These are phyloP conservation scores for Eulithis prunata DNA, from an alignment of 2,888 invertebrate genomes.

Conservation along the genomic window DNA sequence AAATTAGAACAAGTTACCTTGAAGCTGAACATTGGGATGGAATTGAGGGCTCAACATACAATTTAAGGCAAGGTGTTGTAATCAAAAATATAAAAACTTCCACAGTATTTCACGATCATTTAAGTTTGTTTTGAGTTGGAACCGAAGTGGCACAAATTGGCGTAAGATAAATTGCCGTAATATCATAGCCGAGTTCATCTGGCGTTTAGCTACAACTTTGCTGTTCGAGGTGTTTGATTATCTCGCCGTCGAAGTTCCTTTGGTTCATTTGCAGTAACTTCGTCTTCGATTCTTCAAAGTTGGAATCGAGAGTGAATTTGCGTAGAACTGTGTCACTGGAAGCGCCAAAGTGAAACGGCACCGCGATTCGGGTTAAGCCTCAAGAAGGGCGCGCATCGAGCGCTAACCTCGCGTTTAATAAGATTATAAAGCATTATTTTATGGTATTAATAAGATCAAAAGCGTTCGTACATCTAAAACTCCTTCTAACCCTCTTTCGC, in stretches of 20 bases:
- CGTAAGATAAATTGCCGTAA: conserved; percentile 82
- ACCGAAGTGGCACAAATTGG: conserved; percentile 75
- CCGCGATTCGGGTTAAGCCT: conserved; percentile 57
- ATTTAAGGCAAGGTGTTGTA: neutral
- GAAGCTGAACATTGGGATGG: conserved; percentile 39
- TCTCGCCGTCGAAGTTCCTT: conserved; percentile 70
- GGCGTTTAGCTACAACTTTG: conserved; percentile 78
- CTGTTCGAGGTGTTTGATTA: conserved; percentile 73
- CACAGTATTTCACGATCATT: conserved; percentile 60
- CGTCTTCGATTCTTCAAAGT: conserved; percentile 51
- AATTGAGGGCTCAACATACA: conserved; percentile 16
- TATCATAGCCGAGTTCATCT: conserved; percentile 79
- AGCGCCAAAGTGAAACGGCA: conserved; percentile 69
- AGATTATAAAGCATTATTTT: conserved; percentile 91
- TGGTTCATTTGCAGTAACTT: conserved; percentile 74
- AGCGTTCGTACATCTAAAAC: conserved; percentile 86
- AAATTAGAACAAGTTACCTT: conserved; percentile 52
- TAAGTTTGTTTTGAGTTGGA: conserved; percentile 71
- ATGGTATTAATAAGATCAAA: conserved; percentile 91
- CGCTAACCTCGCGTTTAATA: conserved; percentile 90
- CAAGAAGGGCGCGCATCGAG: conserved; percentile 73
- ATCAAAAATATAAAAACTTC: conserved; percentile 45
- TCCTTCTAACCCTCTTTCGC: conserved; percentile 84
- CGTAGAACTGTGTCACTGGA: conserved; percentile 53
- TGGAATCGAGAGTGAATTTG: conserved; percentile 40